Evolutionary conservation across 2,888 invertebrate species (phyloP).

Genomic region (Drosophila sordidapex): DNA sequence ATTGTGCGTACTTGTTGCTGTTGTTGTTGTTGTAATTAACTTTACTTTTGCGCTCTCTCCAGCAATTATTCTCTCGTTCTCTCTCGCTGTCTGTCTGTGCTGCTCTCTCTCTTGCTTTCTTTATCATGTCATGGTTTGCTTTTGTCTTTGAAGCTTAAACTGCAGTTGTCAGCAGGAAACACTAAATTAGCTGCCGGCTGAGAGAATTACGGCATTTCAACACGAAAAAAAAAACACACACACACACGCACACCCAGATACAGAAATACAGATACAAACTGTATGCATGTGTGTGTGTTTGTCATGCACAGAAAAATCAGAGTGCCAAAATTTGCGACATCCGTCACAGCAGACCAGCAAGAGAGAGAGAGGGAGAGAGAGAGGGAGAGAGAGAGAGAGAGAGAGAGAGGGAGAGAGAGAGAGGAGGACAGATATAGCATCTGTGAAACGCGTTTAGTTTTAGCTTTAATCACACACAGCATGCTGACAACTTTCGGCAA

Average conservation of each 20-base stretch:
- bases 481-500: slow-evolving; percentile 45
- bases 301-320: slow-evolving; percentile 63
- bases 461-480: slow-evolving; percentile 33
- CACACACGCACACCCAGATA: slow-evolving; percentile 14
- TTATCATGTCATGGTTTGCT: slow-evolving; percentile 56
- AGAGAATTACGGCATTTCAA: slow-evolving; percentile 72
- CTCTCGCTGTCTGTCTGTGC: neutral
- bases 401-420: neutral
- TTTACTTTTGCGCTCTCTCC: slow-evolving; percentile 6
- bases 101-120: slow-evolving; percentile 27
- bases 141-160: slow-evolving; percentile 65
- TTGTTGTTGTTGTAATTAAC: slow-evolving; percentile 23
- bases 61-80: neutral
- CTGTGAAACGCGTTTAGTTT: slow-evolving; percentile 37
- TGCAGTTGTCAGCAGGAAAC: slow-evolving; percentile 81
- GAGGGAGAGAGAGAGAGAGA: neutral
- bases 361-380: neutral
- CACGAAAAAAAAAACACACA: slow-evolving; percentile 32
- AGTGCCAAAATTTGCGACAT: slow-evolving; percentile 76
- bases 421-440: neutral
- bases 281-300: slow-evolving; percentile 21
- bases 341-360: slow-evolving; percentile 50
- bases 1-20: slow-evolving; percentile 25
- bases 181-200: slow-evolving; percentile 79
- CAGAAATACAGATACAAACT: slow-evolving; percentile 6